Evolutionary conservation across 2,888 invertebrate genomes (phyloP).

Genomic region (Andrena dorsata): DNA sequence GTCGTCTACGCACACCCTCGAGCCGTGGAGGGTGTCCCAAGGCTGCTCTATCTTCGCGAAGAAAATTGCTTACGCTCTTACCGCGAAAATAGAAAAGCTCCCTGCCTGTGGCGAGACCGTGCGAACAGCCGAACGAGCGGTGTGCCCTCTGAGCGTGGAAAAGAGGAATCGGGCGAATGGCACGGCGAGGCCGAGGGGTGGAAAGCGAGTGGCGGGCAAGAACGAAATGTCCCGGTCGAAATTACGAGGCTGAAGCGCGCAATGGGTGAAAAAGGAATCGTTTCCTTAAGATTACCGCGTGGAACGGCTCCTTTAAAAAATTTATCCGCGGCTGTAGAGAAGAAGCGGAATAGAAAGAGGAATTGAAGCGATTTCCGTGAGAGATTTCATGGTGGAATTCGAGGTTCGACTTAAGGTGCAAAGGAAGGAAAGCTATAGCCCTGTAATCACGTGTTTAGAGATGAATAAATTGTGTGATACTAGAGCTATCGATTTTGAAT

Average conservation of each 20-base stretch:
- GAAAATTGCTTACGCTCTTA: conserved; percentile 78
- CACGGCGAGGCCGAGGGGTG: not conserved
- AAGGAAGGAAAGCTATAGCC: too few relatives aligned
- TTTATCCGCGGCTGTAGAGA: not conserved
- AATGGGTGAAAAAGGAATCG: conserved; percentile 27
- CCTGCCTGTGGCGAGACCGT: conserved; percentile 44
- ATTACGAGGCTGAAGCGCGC: conserved; percentile 21
- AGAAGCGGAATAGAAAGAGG: not conserved
- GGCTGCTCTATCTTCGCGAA: conserved; percentile 76
- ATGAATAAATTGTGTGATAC: too few relatives aligned
- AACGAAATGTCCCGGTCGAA: conserved; percentile 23
- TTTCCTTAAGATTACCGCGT: conserved; percentile 17
- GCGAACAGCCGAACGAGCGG: conserved; percentile 47
- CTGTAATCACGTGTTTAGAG: too few relatives aligned
- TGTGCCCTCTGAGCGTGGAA: conserved; percentile 22
- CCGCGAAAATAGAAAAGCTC: conserved; percentile 74
- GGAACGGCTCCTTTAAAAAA: conserved; percentile 11
- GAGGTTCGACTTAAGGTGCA: too few relatives aligned
- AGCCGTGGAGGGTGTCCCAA: conserved; percentile 68
- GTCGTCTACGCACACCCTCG: conserved; percentile 71
- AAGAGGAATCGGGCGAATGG: conserved; percentile 11
- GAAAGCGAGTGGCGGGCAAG: conserved; percentile 4
- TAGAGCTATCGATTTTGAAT: too few relatives aligned
- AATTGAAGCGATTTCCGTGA: not conserved
- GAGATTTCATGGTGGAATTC: not conserved